Conservation (phyloP, 2,113 vertebrate genomes). For the Ammospiza nelsoni region DNA sequence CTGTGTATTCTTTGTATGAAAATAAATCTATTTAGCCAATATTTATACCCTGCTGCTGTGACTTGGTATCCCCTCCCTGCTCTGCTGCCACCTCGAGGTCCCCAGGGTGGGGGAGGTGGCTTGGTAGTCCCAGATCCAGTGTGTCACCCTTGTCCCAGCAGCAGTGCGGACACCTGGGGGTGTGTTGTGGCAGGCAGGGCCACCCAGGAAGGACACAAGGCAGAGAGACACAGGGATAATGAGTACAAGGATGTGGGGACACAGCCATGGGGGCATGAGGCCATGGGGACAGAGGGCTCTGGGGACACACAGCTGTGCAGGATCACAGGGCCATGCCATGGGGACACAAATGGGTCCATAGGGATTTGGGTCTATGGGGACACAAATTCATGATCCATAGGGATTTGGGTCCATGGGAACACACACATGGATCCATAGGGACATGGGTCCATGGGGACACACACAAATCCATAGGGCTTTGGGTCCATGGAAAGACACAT, state of each 20-base stretch:
- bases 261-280: no score
- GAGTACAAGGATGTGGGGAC: background rate
- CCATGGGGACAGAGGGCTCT: no score
- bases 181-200: background rate
- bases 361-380: no score
- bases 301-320: background rate
- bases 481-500: no score
- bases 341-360: background rate
- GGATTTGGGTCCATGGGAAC: no score
- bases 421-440: no score
- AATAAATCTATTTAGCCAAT: slow-evolving; percentile 78
- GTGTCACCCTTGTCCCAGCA: background rate
- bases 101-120: background rate
- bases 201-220: background rate
- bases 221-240: background rate
- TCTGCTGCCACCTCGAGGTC: background rate
- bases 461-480: no score
- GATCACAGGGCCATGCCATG: no score
- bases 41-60: slow-evolving; percentile 23
- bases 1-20: slow-evolving; percentile 73
- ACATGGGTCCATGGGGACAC: no score
- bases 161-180: background rate
- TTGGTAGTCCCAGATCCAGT: accelerated
- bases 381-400: no score
- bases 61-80: background rate